phyloP scores from a whole-genome alignment of 2,888 invertebrate genomes.

The Diarsia dahlii region DNA sequence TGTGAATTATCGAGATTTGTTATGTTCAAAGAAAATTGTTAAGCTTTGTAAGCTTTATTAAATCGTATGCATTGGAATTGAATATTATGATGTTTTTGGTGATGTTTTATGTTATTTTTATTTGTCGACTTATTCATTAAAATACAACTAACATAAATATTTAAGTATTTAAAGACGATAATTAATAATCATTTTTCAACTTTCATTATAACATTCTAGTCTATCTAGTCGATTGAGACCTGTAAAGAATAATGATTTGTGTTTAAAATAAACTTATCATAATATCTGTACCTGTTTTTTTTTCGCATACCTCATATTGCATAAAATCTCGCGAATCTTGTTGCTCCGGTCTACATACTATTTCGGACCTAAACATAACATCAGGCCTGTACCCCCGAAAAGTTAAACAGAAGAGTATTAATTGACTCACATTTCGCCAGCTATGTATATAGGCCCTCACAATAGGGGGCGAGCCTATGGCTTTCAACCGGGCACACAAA shows the following conservation, averaged over 20 bases:
- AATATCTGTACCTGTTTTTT: neutral
- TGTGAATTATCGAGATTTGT: neutral
- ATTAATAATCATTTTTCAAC: slow-evolving; percentile 15
- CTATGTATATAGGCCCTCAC: too few relatives aligned
- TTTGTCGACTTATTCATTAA: neutral
- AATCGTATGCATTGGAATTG: slow-evolving; percentile 17
- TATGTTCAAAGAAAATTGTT: neutral
- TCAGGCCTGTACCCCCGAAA: too few relatives aligned
- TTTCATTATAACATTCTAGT: slow-evolving; percentile 58
- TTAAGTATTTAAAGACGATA: slow-evolving; percentile 37
- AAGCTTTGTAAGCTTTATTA: slow-evolving; percentile 9
- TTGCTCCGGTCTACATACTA: neutral
- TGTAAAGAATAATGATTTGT: slow-evolving; percentile 49
- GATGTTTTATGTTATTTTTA: neutral
- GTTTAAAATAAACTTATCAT: slow-evolving; percentile 55
- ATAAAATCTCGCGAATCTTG: neutral
- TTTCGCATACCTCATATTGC: neutral
- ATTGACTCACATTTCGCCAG: too few relatives aligned
- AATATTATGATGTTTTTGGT: neutral
- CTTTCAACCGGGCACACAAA: too few relatives aligned
- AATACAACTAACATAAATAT: slow-evolving; percentile 31
- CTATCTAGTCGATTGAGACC: slow-evolving; percentile 56
- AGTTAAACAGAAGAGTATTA: too few relatives aligned
- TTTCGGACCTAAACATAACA: neutral
- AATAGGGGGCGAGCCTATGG: too few relatives aligned